Evolutionary conservation across 2,797 vertebrate genomes (phyloP).

Genomic region (Poecilia gillii): DNA sequence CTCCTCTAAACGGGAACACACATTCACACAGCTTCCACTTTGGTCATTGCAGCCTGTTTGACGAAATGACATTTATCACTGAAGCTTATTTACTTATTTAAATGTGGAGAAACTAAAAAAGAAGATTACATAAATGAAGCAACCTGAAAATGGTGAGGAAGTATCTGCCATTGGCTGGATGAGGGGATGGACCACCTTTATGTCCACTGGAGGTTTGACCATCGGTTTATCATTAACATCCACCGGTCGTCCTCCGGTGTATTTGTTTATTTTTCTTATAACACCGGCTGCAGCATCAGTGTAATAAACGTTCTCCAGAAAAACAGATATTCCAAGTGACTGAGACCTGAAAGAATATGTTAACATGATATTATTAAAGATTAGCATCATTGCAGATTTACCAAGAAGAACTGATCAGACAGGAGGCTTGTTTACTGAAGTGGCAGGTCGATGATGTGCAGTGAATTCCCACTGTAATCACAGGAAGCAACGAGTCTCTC

Average conservation of each 20-base stretch:
- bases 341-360: constrained; percentile 69
- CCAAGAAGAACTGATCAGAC: not conserved
- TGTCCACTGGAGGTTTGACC: constrained; percentile 71
- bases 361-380: not conserved
- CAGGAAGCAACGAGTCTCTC: constrained; percentile 84
- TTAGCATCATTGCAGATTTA: not conserved
- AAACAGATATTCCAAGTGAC: constrained; percentile 83
- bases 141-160: constrained; percentile 63
- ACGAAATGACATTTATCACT: not conserved
- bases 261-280: constrained; percentile 86
- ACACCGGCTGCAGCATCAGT: constrained; percentile 78
- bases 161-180: constrained; percentile 76
- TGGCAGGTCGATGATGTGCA: constrained; percentile 77
- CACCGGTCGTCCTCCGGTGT: constrained; percentile 79
- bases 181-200: constrained; percentile 86
- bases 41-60: constrained; percentile 78
- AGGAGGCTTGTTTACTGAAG: constrained; percentile 71
- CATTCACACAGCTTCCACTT: constrained; percentile 76
- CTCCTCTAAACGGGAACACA: constrained; percentile 73
- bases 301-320: constrained; percentile 86
- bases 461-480: constrained; percentile 83
- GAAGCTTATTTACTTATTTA: not conserved
- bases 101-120: not conserved
- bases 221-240: constrained; percentile 78
- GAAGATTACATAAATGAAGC: not conserved